Evolutionary conservation across 2,797 vertebrate genomes (phyloP).

Genomic region (Sebastes vulpes): DNA sequence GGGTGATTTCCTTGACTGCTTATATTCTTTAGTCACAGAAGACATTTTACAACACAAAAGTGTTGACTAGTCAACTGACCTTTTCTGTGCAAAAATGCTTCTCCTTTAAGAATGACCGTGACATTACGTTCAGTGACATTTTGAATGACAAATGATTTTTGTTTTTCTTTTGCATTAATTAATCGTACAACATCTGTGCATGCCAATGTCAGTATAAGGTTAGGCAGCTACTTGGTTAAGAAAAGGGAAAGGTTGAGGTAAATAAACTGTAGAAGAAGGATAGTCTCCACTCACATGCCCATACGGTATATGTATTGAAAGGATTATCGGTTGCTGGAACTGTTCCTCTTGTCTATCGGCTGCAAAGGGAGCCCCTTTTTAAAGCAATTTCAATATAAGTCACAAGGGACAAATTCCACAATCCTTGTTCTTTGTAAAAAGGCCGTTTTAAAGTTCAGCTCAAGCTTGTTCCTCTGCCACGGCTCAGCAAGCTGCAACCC

Average conservation of each 20-base stretch:
- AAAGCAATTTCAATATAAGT: background rate
- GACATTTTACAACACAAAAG: background rate
- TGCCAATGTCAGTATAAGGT: background rate
- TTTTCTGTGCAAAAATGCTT: background rate
- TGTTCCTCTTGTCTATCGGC: background rate
- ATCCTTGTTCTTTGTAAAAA: slow-evolving; percentile 10
- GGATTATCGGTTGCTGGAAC: background rate
- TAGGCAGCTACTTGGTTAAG: background rate
- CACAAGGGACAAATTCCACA: background rate
- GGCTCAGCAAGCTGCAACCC: background rate
- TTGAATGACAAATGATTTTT: background rate
- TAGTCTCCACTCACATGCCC: background rate
- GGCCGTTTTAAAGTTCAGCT: background rate
- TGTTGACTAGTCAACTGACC: background rate
- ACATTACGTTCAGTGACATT: background rate
- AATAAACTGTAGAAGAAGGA: background rate
- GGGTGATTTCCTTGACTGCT: background rate
- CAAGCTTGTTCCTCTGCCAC: background rate
- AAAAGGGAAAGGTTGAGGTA: background rate
- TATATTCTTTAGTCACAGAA: background rate
- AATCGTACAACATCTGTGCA: background rate
- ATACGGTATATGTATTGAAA: background rate
- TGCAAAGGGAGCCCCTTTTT: background rate
- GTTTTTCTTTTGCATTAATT: background rate
- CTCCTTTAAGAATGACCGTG: background rate